Conservation (phyloP, 2,113 vertebrate genomes). For the Notothenia coriiceps region DNA sequence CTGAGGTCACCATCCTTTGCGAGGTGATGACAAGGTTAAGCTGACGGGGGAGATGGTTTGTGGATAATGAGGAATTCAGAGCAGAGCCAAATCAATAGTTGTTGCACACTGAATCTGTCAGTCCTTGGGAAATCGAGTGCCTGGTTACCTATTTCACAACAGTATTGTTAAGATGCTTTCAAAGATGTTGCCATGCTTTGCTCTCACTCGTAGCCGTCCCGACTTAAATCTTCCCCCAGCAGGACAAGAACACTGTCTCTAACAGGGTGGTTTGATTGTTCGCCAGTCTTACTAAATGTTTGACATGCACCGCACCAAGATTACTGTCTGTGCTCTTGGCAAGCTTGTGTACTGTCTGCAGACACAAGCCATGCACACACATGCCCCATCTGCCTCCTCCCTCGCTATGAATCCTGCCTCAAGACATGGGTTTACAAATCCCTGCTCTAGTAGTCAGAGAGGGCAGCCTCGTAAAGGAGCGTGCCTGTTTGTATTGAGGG, state of each 20-base stretch:
- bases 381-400: conserved; percentile 61
- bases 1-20: conserved; percentile 63
- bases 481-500: conserved; percentile 73
- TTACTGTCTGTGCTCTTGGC: conserved; percentile 63
- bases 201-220: not conserved
- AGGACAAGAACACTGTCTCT: conserved; percentile 19
- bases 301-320: conserved; percentile 57
- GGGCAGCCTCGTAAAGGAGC: conserved; percentile 63
- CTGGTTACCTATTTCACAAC: not conserved
- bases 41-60: conserved; percentile 55
- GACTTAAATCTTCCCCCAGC: not conserved
- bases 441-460: conserved; percentile 52
- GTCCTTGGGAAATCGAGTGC: conserved; percentile 32
- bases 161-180: not conserved
- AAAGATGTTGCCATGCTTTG: conserved; percentile 1
- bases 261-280: conserved; percentile 44
- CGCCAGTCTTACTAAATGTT: conserved; percentile 44
- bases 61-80: conserved; percentile 52
- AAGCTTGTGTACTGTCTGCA: conserved; percentile 42
- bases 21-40: conserved; percentile 71
- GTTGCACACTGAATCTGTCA: conserved; percentile 29
- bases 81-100: conserved; percentile 40
- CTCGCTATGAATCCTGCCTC: conserved; percentile 63
- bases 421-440: conserved; percentile 71
- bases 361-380: conserved; percentile 70